phyloP scores from a whole-genome alignment of 1,140 invertebrate species.

The Penaeus chinensis region DNA sequence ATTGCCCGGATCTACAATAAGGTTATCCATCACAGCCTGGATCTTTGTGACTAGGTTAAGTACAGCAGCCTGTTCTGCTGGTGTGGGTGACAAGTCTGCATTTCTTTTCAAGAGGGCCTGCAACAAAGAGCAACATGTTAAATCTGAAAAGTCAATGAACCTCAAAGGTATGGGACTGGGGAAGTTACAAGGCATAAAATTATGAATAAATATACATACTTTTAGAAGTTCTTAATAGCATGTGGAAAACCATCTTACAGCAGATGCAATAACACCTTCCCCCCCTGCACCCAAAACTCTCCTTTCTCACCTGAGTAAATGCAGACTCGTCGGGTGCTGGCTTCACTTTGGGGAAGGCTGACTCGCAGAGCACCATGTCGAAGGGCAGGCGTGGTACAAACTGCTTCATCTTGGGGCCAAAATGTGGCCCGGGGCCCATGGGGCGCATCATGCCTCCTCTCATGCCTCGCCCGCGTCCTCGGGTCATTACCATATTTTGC shows the following conservation, averaged over 20 bases:
- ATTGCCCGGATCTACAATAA: conserved; percentile 90
- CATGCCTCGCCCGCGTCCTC: conserved; percentile 65
- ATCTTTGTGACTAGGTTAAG: conserved; percentile 93
- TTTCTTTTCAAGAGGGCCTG: conserved; percentile 91
- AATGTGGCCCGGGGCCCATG: conserved; percentile 65
- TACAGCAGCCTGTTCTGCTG: conserved; percentile 89
- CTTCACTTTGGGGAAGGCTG: conserved; percentile 87
- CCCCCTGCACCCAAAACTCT: not conserved
- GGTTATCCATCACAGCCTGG: conserved; percentile 90
- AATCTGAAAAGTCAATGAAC: no score
- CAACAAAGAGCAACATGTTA: conserved; percentile 23
- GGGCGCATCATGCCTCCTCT: conserved; percentile 65
- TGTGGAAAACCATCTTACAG: no score
- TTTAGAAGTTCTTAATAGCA: no score
- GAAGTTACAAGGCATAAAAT: no score
- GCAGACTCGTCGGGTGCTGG: conserved; percentile 83
- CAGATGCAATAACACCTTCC: no score
- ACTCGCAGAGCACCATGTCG: conserved; percentile 88
- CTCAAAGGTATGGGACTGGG: no score
- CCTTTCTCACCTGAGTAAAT: conserved; percentile 79
- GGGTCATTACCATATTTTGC: conserved; percentile 63
- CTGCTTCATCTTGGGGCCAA: conserved; percentile 72
- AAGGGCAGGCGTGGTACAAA: conserved; percentile 89
- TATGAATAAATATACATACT: no score
- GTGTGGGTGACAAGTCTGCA: conserved; percentile 87